Base-by-base conservation (phyloP, 2,113 vertebrate genomes). In the Manacus vitellinus region DNA sequence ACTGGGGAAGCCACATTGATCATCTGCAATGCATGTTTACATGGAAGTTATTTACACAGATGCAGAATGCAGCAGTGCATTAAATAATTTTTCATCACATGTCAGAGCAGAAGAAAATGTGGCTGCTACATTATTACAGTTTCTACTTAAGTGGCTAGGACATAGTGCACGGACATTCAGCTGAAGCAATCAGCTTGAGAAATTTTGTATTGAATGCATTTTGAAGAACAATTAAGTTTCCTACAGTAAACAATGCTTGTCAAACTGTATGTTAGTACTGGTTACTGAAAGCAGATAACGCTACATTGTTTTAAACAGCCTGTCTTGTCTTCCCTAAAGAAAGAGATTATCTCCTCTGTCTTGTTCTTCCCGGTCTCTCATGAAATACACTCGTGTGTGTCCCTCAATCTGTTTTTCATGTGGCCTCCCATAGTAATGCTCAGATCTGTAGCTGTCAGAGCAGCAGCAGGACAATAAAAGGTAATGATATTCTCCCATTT, bases 171-270 rank as follows among this genome's bases (percentile, higher is more conserved):
- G 90, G 89, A 70, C 74, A 88, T 71, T 74, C 89, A 94, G 44
- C 33, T 72, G 84, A 90, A 93, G 39, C 56, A 96, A 89, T 92
- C 89, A 90, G 75, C 73, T 84, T 89, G 80, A 94, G 94, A 89
- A 97, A 96, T 70, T 58, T 55, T 63, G 67, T 81, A 56, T 35
- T 89, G 31, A 79, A 79, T 61, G 44, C 43, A 72, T 95, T 94
- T 87, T 87, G 81, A 95, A 93, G 51, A 91, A 82, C 90, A 95
- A 96, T 97, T 96, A 97, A 95, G 68, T 49, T 93, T 93, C 79
- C 92, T 71, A 88, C 41, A 84, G 55, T 74, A 96, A 95, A 89
- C 76, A 87, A 66, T 52, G 68, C 33, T 89, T 93, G 91, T 84
- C 95, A 94, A 95, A 96, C 84, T 91, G 70, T 66, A 76, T 93